Evolutionary conservation across 2,888 invertebrate genomes (phyloP).

Genomic region (Zonitis immaculata): DNA sequence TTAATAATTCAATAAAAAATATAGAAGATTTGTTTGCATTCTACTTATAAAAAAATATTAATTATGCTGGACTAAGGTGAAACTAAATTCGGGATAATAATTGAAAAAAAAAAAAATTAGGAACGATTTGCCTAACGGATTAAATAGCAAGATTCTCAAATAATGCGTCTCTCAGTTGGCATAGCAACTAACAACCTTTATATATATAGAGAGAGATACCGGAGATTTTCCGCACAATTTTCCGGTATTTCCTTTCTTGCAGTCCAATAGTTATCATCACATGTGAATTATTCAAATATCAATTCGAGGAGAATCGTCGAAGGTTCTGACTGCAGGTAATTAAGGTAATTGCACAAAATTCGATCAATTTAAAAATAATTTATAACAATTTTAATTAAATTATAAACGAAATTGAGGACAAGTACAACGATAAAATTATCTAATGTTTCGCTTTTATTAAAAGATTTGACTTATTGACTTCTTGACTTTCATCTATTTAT

Average conservation of each 20-base stretch:
- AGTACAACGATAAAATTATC: conserved; percentile 14
- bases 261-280: background rate
- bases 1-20: too few species aligned
- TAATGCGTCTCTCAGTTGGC: background rate
- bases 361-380: background rate
- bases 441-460: conserved; percentile 6
- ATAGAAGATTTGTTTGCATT: too few species aligned
- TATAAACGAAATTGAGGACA: conserved; percentile 1
- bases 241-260: background rate
- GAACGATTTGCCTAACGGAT: background rate
- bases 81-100: too few species aligned
- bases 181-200: background rate
- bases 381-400: background rate
- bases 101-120: background rate
- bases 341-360: background rate
- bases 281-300: too few species aligned
- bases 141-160: background rate
- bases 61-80: too few species aligned
- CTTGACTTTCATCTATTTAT: conserved; percentile 18
- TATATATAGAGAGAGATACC: background rate
- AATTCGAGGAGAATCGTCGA: too few species aligned
- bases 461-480: conserved; percentile 18
- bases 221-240: background rate
- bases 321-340: too few species aligned
- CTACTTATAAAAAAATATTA: too few species aligned